These are phyloP conservation scores for Peromyscus californicus DNA, from an alignment of 2,113 vertebrate genomes.

Conservation along the genomic window DNA sequence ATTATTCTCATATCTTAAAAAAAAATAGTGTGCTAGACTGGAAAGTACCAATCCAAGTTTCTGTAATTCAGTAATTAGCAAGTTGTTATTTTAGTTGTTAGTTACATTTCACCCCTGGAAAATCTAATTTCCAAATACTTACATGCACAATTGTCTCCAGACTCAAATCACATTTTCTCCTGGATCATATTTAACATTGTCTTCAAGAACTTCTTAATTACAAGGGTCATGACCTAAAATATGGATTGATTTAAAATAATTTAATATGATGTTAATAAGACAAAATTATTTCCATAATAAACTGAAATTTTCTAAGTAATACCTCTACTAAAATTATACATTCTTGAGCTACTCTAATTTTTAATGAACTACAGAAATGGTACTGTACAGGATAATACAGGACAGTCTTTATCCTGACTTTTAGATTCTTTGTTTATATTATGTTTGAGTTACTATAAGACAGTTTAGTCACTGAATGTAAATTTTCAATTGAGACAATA, in stretches of 20 bases:
- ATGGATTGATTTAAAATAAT: slow-evolving; percentile 58
- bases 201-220: slow-evolving; percentile 56
- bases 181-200: not conserved
- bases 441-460: not conserved
- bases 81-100: slow-evolving; percentile 54
- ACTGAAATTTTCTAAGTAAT: not conserved
- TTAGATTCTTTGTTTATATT: not conserved
- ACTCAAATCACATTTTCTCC: slow-evolving; percentile 69
- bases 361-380: not conserved
- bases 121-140: slow-evolving; percentile 73
- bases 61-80: slow-evolving; percentile 54
- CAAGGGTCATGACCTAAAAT: slow-evolving; percentile 69
- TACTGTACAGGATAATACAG: not conserved
- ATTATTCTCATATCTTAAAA: slow-evolving; percentile 49
- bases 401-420: not conserved
- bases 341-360: slow-evolving; percentile 33
- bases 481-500: not conserved
- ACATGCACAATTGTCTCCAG: slow-evolving; percentile 69
- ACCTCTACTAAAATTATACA: not conserved
- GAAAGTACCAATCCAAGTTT: slow-evolving; percentile 42
- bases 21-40: not conserved
- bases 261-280: not conserved
- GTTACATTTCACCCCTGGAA: slow-evolving; percentile 67
- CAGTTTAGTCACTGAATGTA: not conserved
- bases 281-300: slow-evolving; percentile 33